Evolutionary conservation across 2,797 vertebrate genomes (phyloP).

Genomic region (Phrynocephalus vlangalii): DNA sequence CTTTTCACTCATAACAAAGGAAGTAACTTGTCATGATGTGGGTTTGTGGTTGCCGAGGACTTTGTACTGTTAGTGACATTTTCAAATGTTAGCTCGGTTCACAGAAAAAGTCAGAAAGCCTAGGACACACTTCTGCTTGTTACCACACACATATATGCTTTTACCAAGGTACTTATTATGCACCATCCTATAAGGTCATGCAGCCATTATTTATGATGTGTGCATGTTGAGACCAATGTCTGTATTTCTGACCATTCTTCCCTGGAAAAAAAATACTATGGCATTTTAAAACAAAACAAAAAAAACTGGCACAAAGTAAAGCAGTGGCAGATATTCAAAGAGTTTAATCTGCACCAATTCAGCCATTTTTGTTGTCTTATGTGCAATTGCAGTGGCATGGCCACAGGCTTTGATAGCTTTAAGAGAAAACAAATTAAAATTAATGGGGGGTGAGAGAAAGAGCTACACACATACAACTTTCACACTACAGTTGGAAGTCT

Average conservation of each 20-base stretch:
- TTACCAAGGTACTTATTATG: not conserved
- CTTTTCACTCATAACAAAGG: conserved; percentile 10
- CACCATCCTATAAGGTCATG: not conserved
- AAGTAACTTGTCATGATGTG: conserved; percentile 12
- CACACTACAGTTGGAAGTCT: too few species aligned
- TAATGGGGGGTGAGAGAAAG: not conserved
- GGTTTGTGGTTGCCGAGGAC: conserved; percentile 11
- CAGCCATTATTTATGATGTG: not conserved
- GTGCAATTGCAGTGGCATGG: not conserved
- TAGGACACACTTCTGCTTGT: not conserved
- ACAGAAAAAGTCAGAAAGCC: conserved; percentile 8
- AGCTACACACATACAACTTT: too few species aligned
- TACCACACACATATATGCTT: not conserved
- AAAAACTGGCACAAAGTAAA: not conserved
- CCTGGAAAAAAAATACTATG: not conserved
- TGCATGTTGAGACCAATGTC: not conserved
- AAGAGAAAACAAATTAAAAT: not conserved
- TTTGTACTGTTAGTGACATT: conserved; percentile 17
- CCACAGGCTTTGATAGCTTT: not conserved
- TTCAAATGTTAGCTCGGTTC: conserved; percentile 22
- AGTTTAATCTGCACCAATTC: not conserved
- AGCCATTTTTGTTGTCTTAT: not conserved
- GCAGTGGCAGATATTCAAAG: not conserved
- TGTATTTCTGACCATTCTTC: not conserved
- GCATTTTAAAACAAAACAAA: too few species aligned